phyloP scores from a whole-genome alignment of 2,113 vertebrate genomes.

The Equus quagga region DNA sequence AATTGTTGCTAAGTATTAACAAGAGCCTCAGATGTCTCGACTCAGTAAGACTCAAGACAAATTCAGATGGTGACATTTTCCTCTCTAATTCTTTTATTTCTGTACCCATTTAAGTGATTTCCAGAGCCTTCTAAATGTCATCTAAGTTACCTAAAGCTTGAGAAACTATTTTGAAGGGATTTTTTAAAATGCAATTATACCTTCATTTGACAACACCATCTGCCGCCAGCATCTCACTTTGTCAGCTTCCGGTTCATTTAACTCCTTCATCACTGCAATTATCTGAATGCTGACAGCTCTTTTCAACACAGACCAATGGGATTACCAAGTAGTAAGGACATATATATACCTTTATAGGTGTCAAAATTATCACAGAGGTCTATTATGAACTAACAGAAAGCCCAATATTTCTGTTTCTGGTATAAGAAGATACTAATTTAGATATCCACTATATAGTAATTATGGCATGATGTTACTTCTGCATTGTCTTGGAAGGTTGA shows the following conservation, averaged over 20 bases:
- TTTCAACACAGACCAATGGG: neutral
- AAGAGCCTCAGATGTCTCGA: constrained; percentile 53
- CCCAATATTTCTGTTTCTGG: neutral
- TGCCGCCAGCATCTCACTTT: neutral
- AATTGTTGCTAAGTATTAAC: constrained; percentile 75
- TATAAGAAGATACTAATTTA: neutral
- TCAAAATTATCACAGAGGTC: constrained; percentile 2
- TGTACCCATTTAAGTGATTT: constrained; percentile 78
- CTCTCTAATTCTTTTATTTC: constrained; percentile 79
- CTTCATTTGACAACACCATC: constrained; percentile 80
- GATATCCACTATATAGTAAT: constrained; percentile 9
- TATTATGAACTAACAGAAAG: neutral
- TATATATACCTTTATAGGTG: neutral
- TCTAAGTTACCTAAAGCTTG: constrained; percentile 59
- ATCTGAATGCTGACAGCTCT: neutral
- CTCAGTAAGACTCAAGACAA: constrained; percentile 72
- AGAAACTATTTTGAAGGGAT: constrained; percentile 73
- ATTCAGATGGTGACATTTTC: constrained; percentile 85
- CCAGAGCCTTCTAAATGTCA: constrained; percentile 79
- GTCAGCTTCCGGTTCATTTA: constrained; percentile 34
- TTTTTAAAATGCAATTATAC: constrained; percentile 40
- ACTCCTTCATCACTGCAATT: constrained; percentile 30
- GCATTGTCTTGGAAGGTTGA: neutral
- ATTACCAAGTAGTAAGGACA: neutral
- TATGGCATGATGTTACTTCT: constrained; percentile 24